Conservation (phyloP, 2,113 vertebrate species). For the Lepisosteus osseus region DNA sequence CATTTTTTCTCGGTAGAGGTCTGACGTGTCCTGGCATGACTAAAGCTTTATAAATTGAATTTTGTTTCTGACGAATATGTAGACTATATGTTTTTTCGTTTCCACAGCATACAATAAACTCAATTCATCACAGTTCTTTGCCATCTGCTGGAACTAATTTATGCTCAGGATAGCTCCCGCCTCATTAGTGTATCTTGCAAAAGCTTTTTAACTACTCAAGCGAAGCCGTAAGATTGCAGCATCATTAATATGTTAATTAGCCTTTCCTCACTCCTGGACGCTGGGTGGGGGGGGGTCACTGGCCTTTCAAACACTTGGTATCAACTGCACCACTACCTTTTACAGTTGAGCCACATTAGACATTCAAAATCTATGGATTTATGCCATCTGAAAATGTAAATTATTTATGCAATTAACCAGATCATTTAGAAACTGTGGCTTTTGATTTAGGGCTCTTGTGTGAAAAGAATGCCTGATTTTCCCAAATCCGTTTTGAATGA, state of each 20-base stretch:
- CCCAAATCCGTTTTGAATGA: too few relatives aligned
- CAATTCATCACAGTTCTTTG: background rate
- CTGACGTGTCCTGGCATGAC: background rate
- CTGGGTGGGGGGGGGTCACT: background rate
- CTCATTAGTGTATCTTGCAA: constrained; percentile 11
- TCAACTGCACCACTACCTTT: background rate
- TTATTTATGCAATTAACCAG: constrained; percentile 4
- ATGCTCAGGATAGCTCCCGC: background rate
- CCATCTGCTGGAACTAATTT: constrained; percentile 4
- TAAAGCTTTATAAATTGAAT: constrained; percentile 2
- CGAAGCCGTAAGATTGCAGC: constrained; percentile 8
- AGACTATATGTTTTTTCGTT: background rate
- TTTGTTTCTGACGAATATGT: background rate
- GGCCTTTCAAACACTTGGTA: background rate
- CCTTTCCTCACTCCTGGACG: background rate
- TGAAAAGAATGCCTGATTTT: too few relatives aligned
- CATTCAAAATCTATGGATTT: background rate
- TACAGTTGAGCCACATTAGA: background rate
- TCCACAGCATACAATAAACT: background rate
- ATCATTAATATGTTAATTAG: constrained; percentile 18
- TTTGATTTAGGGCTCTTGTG: background rate
- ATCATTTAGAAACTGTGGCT: background rate
- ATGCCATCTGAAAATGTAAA: constrained; percentile 1
- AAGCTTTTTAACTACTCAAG: constrained; percentile 1
- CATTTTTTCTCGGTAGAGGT: too few relatives aligned